Evolutionary conservation across 2,113 vertebrate genomes (phyloP), one percentile per base, ranked within the genome.

Genomic region (Aix galericulata): DNA sequence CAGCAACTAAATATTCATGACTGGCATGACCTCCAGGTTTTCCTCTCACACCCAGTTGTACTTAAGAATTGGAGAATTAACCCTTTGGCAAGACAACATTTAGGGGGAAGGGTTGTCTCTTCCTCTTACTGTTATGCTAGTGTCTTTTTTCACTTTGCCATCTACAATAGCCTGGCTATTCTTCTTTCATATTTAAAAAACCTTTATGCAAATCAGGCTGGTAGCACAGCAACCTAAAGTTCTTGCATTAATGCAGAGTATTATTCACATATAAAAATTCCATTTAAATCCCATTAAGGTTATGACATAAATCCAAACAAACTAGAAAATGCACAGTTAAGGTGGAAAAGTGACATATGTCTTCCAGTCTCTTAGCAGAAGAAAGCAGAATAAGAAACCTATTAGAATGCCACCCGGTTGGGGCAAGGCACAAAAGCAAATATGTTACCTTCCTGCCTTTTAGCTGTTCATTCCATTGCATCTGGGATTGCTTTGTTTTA

Each of bases 241-340:
- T 96, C 96, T 96, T 96, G 96, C 96, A 95, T 97, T 98, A 98
- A 98, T 97, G 97, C 91, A 94, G 92, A 74, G 25, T 98, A 98
- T 98, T 98, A 98, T 96, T 98, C 98, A 98, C 97, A 97, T 95
- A 97, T 97, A 96, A 98, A 98, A 97, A 97, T 98, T 97, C 98
- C 98, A 98, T 98, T 98, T 98, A 98, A 98, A 98, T 97, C 97
- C 98, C 98, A 98, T 98, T 98, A 98, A 97, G 97, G 97, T 97
- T 93, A 96, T 96, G 97, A 98, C 97, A 98, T 98, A 98, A 98
- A 98, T 98, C 97, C 97, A 98, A 98, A 98, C 97, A 98, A 98
- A 98, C 96, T 97, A 98, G 97, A 97, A 98, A 98, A 98, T 95
- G 94, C 91, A 98, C 97, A 92, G 88, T 97, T 97, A 97, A 98